Conservation (phyloP, 2,113 vertebrate species). For the Microcebus jonahi region DNA sequence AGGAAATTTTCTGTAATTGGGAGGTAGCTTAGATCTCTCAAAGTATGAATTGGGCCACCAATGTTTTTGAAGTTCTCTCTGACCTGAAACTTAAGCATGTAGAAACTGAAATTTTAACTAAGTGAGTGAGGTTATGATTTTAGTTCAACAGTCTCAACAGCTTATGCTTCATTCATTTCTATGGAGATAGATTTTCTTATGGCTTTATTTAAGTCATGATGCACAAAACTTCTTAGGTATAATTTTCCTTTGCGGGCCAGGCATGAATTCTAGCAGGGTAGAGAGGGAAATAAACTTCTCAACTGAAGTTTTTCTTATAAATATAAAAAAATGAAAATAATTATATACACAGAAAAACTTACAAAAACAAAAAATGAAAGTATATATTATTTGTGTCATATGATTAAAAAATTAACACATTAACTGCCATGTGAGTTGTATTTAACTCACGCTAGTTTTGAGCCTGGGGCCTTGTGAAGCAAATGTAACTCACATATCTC, state of each 20-base stretch:
- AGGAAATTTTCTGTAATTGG: background rate
- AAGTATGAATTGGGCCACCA: background rate
- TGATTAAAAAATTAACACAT: background rate
- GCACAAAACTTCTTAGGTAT: background rate
- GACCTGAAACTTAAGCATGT: background rate
- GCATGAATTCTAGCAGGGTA: background rate
- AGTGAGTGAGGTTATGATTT: background rate
- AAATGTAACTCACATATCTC: no score
- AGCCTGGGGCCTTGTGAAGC: no score
- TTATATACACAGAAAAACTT: background rate
- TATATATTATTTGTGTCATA: background rate
- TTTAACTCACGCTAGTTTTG: no score
- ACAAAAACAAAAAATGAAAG: background rate
- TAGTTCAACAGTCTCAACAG: background rate
- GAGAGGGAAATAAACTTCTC: background rate
- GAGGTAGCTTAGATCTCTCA: background rate
- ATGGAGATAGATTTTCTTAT: background rate
- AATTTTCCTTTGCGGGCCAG: background rate
- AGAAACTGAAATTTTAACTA: background rate
- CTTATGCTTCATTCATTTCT: background rate
- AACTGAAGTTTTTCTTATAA: background rate
- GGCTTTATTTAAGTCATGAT: background rate
- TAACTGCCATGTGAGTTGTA: no score
- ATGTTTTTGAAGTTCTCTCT: background rate
- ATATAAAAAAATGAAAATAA: background rate